Conservation (phyloP, 2,113 vertebrate genomes). For the Orcinus orca region DNA sequence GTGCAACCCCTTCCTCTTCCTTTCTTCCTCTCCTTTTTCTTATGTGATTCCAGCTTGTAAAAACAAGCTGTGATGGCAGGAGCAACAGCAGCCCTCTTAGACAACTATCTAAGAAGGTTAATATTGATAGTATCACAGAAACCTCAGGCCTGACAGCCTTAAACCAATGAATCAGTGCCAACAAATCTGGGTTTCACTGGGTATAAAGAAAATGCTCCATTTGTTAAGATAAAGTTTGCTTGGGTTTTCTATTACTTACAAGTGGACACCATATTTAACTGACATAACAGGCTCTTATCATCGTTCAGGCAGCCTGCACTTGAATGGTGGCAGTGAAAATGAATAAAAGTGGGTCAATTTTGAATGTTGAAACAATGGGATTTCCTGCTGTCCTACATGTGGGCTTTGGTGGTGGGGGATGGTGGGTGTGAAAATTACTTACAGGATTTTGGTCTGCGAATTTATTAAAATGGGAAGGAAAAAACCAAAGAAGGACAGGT, state of each 20-base stretch:
- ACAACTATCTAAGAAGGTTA: neutral
- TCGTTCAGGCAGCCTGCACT: too few species aligned
- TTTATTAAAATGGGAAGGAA: neutral
- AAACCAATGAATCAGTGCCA: neutral
- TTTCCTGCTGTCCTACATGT: neutral
- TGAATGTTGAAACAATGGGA: neutral
- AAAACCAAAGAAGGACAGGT: neutral
- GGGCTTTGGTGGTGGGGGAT: neutral
- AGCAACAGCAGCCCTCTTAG: neutral
- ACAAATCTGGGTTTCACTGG: neutral
- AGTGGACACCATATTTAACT: neutral
- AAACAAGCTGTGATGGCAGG: neutral
- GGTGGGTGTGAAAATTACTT: neutral
- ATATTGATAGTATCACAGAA: neutral
- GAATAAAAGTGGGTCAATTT: neutral
- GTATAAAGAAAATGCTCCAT: too few species aligned
- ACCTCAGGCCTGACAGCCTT: neutral
- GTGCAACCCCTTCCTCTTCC: neutral
- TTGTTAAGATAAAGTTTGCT: neutral
- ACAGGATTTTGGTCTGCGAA: neutral
- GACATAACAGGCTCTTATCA: neutral
- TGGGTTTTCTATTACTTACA: neutral
- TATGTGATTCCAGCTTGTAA: neutral
- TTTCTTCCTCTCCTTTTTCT: neutral
- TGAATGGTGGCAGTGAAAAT: neutral